Evolutionary conservation across 2,888 invertebrate genomes (phyloP), one percentile per base, ranked within the genome.

Genomic region (Apoderus coryli): DNA sequence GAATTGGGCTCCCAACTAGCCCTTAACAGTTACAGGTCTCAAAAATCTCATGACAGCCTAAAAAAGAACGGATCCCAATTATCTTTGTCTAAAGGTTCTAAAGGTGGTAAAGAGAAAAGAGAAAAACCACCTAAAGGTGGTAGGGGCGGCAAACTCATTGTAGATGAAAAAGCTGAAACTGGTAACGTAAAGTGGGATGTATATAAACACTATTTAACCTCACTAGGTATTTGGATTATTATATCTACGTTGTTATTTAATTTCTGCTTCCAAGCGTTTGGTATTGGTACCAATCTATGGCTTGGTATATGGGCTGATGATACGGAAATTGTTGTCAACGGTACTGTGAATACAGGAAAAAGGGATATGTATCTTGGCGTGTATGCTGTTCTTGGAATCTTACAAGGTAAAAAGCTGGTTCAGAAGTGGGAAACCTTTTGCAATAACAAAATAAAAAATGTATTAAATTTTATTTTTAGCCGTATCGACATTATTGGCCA

Each of bases 341-440:
- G 67, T 15, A 68, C 62, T 1, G 60, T 65, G n/a, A 61, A 76
- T 46, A 67, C 60, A 5, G 47, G 53, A 2, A 61, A 64, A 40
- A 64, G 81, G 33, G 76, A 85, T 49, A 65, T 79, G 59, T 86
- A 85, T 51, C 66, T 89, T 35, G 80, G 81, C 32, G 79, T 86
- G 4, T 89, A 88, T 55, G 88, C 81, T 37, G 80, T 72, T 11
- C 69, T 89, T 36, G 89, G 88, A 40, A 59, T 78, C 40, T 81
- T 78, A 36, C 86, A 88, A 76, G 82, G 85, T 85, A 71, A 65
- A n/a, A n/a, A n/a, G n/a, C n/a, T n/a, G n/a, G n/a, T n/a, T n/a
- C n/a, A n/a, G n/a, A n/a, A n/a, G n/a, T n/a, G n/a, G n/a, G n/a
- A n/a, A n/a, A n/a, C n/a, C n/a, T n/a, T n/a, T n/a, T n/a, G n/a